Percentiles rank a stretch among this genome's conserved stretches.
phyloP scores from a whole-genome alignment of 1,140 invertebrate species.

The Diabrotica undecimpunctata region DNA sequence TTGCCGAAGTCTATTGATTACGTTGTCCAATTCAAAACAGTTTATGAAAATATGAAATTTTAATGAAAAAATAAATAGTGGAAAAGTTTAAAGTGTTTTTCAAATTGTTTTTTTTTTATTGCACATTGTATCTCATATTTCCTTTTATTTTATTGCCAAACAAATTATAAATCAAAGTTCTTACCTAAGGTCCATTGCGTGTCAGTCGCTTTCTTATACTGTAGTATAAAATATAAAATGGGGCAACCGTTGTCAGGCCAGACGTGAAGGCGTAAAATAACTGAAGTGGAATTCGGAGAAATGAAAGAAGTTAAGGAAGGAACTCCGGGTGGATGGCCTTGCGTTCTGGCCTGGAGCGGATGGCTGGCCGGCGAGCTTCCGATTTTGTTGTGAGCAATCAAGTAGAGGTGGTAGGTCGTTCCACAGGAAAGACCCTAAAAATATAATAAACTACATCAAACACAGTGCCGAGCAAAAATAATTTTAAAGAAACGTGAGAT shows the following conservation, averaged over 20 bases:
- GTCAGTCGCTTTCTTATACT: conserved; percentile 62
- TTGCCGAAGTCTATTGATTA: too few species aligned
- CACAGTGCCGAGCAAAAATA: not conserved
- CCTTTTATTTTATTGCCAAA: too few species aligned
- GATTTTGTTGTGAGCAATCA: conserved; percentile 70
- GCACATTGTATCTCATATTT: too few species aligned
- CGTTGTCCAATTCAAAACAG: too few species aligned
- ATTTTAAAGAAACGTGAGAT: not conserved
- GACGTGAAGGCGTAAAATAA: conserved; percentile 65
- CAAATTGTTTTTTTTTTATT: too few species aligned
- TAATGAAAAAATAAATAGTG: too few species aligned
- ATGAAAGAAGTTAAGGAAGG: conserved; percentile 62
- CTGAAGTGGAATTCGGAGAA: conserved; percentile 66
- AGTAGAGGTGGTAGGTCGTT: conserved; percentile 69
- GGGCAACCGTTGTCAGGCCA: conserved; percentile 81
- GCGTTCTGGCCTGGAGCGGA: conserved; percentile 65
- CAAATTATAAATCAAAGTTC: not conserved
- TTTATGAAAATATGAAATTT: too few species aligned
- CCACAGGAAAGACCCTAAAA: conserved; percentile 64
- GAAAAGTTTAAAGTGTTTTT: too few species aligned
- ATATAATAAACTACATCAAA: not conserved
- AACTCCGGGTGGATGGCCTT: conserved; percentile 67
- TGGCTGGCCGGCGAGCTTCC: conserved; percentile 68
- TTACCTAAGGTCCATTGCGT: conserved; percentile 59
- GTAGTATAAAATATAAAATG: conserved; percentile 70